phyloP scores from a whole-genome alignment of 2,888 invertebrate species.

The Homarus gammarus region DNA sequence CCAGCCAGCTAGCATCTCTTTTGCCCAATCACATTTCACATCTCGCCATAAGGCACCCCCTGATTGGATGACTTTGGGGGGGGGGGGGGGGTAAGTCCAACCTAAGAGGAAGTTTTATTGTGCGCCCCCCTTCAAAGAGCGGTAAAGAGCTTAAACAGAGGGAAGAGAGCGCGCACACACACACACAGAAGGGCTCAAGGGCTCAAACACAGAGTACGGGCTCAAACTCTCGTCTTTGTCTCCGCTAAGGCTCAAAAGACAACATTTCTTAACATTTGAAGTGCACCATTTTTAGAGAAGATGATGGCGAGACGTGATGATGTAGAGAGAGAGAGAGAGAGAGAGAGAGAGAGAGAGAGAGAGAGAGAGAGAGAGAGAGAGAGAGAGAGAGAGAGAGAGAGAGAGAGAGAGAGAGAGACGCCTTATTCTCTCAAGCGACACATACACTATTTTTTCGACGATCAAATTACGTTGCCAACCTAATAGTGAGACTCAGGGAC shows the following conservation, averaged over 20 bases:
- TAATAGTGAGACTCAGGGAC: no score
- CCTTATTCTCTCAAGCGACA: background rate
- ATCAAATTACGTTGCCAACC: no score
- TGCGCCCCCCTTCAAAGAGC: background rate
- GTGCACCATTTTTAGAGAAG: background rate
- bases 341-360: slow-evolving; percentile 19
- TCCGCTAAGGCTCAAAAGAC: background rate
- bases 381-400: slow-evolving; percentile 14
- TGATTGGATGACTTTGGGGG: background rate
- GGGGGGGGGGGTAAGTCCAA: background rate
- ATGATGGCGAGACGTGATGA: background rate
- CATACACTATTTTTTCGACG: background rate
- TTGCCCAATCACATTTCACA: background rate
- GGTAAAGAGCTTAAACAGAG: no score
- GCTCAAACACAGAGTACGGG: background rate
- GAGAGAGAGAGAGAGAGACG: slow-evolving; percentile 13
- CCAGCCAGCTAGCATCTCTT: background rate
- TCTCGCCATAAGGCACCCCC: background rate
- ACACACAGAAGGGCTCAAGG: background rate
- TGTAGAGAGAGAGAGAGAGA: background rate
- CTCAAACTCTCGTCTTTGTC: background rate
- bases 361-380: slow-evolving; percentile 18
- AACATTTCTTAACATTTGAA: background rate
- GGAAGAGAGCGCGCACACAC: no score
- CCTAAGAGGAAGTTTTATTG: background rate